Evolutionary conservation across 2,888 invertebrate genomes (phyloP), one percentile per base, ranked within the genome.

Genomic region (Callyntrura guangdongensis): DNA sequence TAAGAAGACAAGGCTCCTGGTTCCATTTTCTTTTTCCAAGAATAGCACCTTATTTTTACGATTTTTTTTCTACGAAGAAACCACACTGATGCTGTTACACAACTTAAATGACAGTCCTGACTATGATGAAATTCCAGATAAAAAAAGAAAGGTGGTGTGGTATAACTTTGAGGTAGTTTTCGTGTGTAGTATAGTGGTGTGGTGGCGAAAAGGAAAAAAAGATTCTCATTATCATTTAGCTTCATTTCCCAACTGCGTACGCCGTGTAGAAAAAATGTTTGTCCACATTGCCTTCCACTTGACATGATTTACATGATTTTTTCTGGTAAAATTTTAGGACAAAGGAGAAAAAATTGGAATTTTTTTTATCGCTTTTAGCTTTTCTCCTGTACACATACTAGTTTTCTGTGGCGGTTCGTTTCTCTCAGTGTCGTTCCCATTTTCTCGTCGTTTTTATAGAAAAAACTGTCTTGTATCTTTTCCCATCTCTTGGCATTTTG

Each of bases 401-500:
- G 56, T 59, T 56, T 36, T 79, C 36, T 27, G 14, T 27, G 25
- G 64, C 12, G 27, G 69, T 49, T 69, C 17, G 81, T 20, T 45
- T 88, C n/a, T 47, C 47, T 45, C 22, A 5, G 9, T 61, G 45
- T 64, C 82, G 22, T 82, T 47, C 64, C 64, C 14, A 22, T 72
- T 67, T 89, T 83, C 36, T 47, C 59, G 17, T 69, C 67, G 9
- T 56, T 67, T n/a, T 61, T 27, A 49, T 11, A 36, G 14, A 27
- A 77, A 82, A 59, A 64, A 36, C 45, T 88, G 27, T 67, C 61
- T 88, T 91, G 84, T 91, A 77, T 89, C 74, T 74, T 69, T 64
- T 88, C 83, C 61, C 84, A 74, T 82, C 85, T 85, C 84, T 72
- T 86, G 81, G 67, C 83, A 81, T 89, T 90, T 83, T 77, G 91